Evolutionary conservation across 2,797 vertebrate genomes (phyloP).

Genomic region (Bradypodion ventrale): DNA sequence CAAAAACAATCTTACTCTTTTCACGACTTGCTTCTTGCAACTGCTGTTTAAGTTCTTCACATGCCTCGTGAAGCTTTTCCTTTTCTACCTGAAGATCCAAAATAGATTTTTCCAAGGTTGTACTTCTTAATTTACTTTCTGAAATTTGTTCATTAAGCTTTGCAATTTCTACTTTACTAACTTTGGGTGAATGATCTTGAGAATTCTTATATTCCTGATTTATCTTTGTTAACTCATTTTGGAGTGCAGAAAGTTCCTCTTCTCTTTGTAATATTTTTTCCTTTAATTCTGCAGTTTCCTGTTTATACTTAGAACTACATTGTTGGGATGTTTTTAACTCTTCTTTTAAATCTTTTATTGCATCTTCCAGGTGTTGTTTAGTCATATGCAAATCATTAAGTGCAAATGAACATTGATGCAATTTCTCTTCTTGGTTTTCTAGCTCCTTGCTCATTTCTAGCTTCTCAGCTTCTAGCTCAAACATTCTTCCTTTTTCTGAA

Average conservation of each 20-base stretch:
- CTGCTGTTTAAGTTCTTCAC: constrained; percentile 77
- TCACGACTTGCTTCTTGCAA: constrained; percentile 77
- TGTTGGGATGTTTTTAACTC: constrained; percentile 80
- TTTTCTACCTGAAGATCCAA: constrained; percentile 87
- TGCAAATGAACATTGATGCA: constrained; percentile 81
- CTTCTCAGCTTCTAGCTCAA: constrained; percentile 74
- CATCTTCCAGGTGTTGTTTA: constrained; percentile 83
- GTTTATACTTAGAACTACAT: constrained; percentile 70
- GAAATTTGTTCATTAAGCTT: constrained; percentile 78
- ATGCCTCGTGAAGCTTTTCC: constrained; percentile 74
- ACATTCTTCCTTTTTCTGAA: constrained; percentile 72
- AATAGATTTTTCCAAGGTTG: constrained; percentile 79
- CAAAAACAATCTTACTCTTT: constrained; percentile 77
- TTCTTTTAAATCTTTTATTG: constrained; percentile 81
- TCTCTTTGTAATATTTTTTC: constrained; percentile 79
- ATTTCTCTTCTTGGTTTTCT: constrained; percentile 80
- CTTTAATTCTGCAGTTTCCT: constrained; percentile 79
- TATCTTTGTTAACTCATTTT: constrained; percentile 67
- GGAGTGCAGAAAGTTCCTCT: constrained; percentile 73
- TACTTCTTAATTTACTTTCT: constrained; percentile 77
- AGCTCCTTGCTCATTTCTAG: constrained; percentile 77
- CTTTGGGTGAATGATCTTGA: constrained; percentile 68
- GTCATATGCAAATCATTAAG: constrained; percentile 86
- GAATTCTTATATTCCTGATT: constrained; percentile 50
- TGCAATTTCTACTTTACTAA: constrained; percentile 78